A percentile compares a stretch with the other conserved stretches of the same genome.
phyloP scores from a whole-genome alignment of 2,797 vertebrate genomes.

The Chloroceryle amazona region DNA sequence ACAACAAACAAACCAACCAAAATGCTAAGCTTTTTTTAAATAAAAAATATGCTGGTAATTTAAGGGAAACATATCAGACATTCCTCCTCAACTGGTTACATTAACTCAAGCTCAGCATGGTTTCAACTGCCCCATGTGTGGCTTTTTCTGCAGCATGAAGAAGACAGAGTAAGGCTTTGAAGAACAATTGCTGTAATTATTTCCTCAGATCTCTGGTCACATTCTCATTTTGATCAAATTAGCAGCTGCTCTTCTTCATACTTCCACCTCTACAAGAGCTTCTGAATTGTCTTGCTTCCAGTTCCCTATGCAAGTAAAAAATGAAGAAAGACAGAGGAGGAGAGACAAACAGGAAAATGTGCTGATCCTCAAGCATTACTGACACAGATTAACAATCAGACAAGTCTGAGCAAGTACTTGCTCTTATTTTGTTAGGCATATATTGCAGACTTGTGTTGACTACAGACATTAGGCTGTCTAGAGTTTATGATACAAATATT shows the following conservation, averaged over 20 bases:
- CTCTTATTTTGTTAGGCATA: not conserved
- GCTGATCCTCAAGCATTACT: not conserved
- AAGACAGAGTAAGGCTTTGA: not conserved
- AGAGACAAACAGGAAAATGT: not conserved
- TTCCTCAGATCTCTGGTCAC: conserved; percentile 22
- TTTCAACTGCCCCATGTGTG: not conserved
- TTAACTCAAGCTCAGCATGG: not conserved
- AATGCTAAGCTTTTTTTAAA: not conserved
- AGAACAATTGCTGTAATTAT: conserved; percentile 35
- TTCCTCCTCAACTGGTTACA: not conserved
- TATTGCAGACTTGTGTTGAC: not conserved
- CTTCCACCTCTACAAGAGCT: not conserved
- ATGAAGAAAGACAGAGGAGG: not conserved
- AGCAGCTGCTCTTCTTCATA: conserved; percentile 41
- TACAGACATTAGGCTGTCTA: not conserved
- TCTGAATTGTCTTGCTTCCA: not conserved
- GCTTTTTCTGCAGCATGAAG: not conserved
- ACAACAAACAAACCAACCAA: not conserved
- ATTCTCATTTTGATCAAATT: conserved; percentile 54
- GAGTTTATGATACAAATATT: not conserved
- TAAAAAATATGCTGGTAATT: not conserved
- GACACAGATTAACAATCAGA: not conserved
- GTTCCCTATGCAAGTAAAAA: not conserved
- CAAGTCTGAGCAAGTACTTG: not conserved
- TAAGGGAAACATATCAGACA: not conserved